A percentile compares a stretch with the other conserved stretches of the same genome.
phyloP scores from a whole-genome alignment of 2,113 vertebrate species.

The Acrocephalus kingi region DNA sequence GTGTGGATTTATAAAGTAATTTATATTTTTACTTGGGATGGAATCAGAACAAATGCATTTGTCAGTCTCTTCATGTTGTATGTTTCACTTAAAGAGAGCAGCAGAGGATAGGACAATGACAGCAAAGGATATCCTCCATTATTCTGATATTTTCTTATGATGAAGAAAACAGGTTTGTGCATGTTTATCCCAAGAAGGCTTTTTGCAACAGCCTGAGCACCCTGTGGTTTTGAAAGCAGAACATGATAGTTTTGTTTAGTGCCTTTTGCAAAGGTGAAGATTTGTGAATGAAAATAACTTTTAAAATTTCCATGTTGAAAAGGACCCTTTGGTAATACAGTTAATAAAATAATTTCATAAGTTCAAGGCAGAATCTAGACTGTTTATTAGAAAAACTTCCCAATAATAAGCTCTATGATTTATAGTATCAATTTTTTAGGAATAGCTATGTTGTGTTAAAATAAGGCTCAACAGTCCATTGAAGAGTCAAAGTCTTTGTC shows the following conservation, averaged over 20 bases:
- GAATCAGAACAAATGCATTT: background rate
- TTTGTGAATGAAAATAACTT: background rate
- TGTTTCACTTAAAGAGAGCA: background rate
- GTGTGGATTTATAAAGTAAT: background rate
- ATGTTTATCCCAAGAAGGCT: background rate
- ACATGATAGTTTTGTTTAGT: background rate
- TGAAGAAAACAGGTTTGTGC: background rate
- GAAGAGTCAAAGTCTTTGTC: background rate
- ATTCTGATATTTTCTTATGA: background rate
- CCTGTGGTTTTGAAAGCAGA: background rate
- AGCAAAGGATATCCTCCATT: background rate
- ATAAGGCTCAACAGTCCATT: background rate
- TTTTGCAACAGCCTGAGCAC: background rate
- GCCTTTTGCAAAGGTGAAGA: background rate
- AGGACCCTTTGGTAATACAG: background rate
- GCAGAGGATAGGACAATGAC: background rate
- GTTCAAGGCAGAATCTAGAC: background rate
- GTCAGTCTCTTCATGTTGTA: background rate
- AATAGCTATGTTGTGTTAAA: background rate
- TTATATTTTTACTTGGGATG: background rate
- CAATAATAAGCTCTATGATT: background rate
- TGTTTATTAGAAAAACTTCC: background rate
- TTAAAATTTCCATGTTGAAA: background rate
- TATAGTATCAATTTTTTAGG: background rate
- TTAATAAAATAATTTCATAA: background rate